phyloP scores from a whole-genome alignment of 1,140 invertebrate genomes.

The Polyergus mexicanus region DNA sequence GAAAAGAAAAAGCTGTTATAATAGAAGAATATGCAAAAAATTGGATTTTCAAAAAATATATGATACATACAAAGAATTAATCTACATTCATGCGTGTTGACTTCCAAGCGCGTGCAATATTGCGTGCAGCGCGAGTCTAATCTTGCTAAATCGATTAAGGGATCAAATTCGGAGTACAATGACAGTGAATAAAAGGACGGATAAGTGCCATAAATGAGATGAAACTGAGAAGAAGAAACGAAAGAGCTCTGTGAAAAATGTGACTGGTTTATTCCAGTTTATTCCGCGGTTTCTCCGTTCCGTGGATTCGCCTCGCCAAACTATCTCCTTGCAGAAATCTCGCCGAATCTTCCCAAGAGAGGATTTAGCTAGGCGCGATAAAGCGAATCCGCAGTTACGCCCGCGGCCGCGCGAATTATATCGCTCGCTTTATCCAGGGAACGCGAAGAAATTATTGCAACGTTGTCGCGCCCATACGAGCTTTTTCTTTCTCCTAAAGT shows the following conservation, averaged over 20 bases:
- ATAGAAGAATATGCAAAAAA: background rate
- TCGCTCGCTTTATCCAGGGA: slow-evolving; percentile 38
- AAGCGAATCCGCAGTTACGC: slow-evolving; percentile 62
- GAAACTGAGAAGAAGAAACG: background rate
- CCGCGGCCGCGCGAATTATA: slow-evolving; percentile 53
- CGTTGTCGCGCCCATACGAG: background rate
- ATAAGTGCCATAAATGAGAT: slow-evolving; percentile 24
- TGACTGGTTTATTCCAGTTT: slow-evolving; percentile 65
- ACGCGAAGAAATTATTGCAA: slow-evolving; percentile 32
- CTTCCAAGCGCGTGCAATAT: background rate
- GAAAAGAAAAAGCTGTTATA: background rate
- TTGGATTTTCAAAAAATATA: background rate
- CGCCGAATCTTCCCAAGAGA: slow-evolving; percentile 65
- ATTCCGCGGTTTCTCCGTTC: slow-evolving; percentile 19
- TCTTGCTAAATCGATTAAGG: slow-evolving; percentile 39
- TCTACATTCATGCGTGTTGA: background rate
- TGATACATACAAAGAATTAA: background rate
- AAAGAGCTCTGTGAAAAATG: slow-evolving; percentile 61
- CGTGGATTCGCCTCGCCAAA: slow-evolving; percentile 56
- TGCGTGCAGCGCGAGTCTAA: background rate
- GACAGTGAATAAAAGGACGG: slow-evolving; percentile 29
- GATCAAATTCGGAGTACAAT: slow-evolving; percentile 18
- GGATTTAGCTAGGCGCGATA: slow-evolving; percentile 68
- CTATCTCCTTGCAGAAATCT: slow-evolving; percentile 72
- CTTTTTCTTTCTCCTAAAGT: background rate